Evolutionary conservation across 2,113 vertebrate species (phyloP), one percentile per base, ranked within the genome.

Genomic region (Alexandromys fortis): DNA sequence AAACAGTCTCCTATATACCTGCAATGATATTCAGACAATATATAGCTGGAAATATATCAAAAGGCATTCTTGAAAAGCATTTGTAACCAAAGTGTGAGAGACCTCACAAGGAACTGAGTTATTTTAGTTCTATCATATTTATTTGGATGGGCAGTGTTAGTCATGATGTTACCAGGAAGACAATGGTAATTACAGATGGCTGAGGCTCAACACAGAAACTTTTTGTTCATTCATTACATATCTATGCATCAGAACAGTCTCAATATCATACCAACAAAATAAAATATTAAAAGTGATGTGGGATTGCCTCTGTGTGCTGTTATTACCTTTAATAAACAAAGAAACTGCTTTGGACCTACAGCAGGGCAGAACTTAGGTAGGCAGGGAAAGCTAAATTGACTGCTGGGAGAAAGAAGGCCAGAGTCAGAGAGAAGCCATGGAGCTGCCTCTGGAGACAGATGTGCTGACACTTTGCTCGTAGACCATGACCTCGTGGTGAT

Each of bases 81-180:
- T 47, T 94, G 68, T 61, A 78, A 61, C 14, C 17, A 8, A 38
- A 73, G 5, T 63, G 1, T 86, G 0, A 92, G 93, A 10, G 3
- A 76, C 9, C 5, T 72, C 10, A 93, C 65, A 76, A 76, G 45
- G 67, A 77, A 58, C 52, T 82, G 24, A 86, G 0, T 35, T n/a
- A 47, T 91, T 91, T 92, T 76, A 92, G 7, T 13, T 96, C 14
- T 52, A 30, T 35, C 76, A 30, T 4, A 38, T 92, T 92, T 81
- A 89, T 94, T 70, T 96, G 30, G 86, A 68, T 19, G 45, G 67
- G 35, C 16, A 86, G 72, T 38, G 35, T 42, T 10, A 35, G 8
- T 3, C 49, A 26, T 52, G 45, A 5, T 9, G 42, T 63, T 78
- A 47, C 22, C 45, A 58, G 14, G 16, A 52, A 52, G 49, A 28